Conservation (phyloP, 2,113 vertebrate genomes). For the Nycticryphes semicollaris region DNA sequence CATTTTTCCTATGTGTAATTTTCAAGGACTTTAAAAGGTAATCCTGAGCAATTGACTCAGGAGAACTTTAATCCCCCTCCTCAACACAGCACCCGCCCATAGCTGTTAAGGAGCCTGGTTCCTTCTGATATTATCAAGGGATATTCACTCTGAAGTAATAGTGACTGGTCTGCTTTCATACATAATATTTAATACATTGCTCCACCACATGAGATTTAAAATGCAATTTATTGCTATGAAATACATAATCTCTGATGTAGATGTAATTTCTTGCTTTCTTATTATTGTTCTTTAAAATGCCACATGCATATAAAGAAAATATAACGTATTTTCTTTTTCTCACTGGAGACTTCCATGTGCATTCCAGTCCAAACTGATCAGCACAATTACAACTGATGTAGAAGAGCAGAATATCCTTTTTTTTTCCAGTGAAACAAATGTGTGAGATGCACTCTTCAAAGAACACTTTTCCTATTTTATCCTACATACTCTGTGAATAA, state of each 20-base stretch:
- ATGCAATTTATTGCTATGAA: not conserved
- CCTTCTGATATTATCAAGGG: not conserved
- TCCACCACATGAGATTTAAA: not conserved
- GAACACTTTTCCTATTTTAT: not conserved
- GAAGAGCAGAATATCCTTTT: not conserved
- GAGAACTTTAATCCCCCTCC: not conserved
- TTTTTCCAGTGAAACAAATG: not conserved
- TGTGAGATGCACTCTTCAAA: not conserved
- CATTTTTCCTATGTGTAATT: not conserved
- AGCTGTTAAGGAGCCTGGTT: not conserved
- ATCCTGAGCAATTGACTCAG: not conserved
- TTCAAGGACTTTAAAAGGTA: constrained; percentile 18
- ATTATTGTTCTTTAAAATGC: not conserved
- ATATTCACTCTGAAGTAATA: not conserved
- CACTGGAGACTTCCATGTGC: not conserved
- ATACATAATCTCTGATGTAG: not conserved
- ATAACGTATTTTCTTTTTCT: not conserved
- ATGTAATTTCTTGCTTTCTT: not conserved
- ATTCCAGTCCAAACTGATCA: not conserved
- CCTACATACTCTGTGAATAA: not conserved
- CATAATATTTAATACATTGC: not conserved
- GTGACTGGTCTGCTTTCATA: not conserved
- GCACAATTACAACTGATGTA: not conserved
- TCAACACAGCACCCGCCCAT: not conserved
- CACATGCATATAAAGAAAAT: not conserved